Evolutionary conservation across 2,888 invertebrate species (phyloP).

Genomic region (Eupithecia exiguata): DNA sequence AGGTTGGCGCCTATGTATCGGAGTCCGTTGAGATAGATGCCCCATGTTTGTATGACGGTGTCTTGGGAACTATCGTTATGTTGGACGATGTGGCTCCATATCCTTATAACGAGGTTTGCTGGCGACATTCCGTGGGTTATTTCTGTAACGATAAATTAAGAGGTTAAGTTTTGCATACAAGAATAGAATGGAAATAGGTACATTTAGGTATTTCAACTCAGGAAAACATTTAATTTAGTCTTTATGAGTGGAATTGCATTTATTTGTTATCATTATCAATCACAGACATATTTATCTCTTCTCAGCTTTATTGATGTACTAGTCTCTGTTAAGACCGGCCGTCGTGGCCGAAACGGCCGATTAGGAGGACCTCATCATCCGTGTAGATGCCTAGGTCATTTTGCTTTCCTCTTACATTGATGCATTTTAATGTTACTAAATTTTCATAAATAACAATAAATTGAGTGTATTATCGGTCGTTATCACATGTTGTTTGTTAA

Average conservation of each 20-base stretch:
- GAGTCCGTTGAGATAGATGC: constrained; percentile 92
- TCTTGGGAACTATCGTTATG: constrained; percentile 70
- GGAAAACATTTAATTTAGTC: background rate
- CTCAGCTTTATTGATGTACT: too few species aligned
- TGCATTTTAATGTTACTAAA: too few species aligned
- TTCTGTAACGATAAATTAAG: constrained; percentile 58
- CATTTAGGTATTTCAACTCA: too few species aligned
- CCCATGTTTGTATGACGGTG: constrained; percentile 90
- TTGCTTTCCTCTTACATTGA: too few species aligned
- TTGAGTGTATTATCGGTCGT: background rate
- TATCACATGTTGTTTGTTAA: background rate
- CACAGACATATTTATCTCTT: too few species aligned
- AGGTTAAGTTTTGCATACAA: background rate
- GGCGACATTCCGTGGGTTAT: constrained; percentile 77
- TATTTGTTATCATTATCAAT: too few species aligned
- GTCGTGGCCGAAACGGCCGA: too few species aligned
- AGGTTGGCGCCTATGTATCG: constrained; percentile 89
- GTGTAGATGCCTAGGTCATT: too few species aligned
- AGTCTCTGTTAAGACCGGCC: too few species aligned
- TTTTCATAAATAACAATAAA: too few species aligned
- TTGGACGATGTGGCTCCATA: constrained; percentile 74
- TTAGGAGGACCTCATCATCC: too few species aligned
- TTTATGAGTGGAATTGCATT: background rate
- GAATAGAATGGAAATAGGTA: background rate
- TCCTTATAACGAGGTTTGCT: constrained; percentile 75